Evolutionary conservation across 1,140 invertebrate genomes (phyloP).

Genomic region (Trissolcus basalis): DNA sequence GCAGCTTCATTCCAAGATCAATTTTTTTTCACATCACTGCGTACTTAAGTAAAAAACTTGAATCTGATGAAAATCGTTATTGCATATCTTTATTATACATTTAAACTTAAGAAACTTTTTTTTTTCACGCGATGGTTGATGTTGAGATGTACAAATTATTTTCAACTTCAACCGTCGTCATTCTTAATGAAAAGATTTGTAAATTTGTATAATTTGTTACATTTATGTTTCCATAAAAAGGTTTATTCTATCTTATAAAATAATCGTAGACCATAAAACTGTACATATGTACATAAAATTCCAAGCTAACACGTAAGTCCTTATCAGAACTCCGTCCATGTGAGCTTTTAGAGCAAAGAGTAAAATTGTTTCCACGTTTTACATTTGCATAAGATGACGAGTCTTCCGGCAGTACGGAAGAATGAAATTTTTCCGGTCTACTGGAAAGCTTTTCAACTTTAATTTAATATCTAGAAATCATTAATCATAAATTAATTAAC

Average conservation of each 20-base stretch:
- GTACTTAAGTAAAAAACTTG: no score
- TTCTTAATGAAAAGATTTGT: constrained; percentile 11
- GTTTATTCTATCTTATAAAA: constrained; percentile 5
- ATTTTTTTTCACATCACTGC: no score
- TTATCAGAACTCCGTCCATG: constrained; percentile 71
- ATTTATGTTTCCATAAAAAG: constrained; percentile 20
- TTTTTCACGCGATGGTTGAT: no score
- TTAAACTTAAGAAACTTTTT: neutral
- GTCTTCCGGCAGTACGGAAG: no score
- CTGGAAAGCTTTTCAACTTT: constrained; percentile 4
- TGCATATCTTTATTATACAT: no score
- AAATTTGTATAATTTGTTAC: constrained; percentile 27
- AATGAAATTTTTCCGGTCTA: neutral
- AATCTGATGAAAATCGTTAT: no score
- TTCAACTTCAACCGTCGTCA: neutral
- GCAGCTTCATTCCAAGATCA: no score
- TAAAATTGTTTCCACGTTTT: constrained; percentile 8
- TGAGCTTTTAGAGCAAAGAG: constrained; percentile 65
- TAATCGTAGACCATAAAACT: neutral
- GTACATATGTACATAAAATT: constrained; percentile 41
- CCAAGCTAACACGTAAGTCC: constrained; percentile 28
- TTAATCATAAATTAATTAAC: no score
- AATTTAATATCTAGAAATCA: neutral
- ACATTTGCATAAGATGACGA: constrained; percentile 62
- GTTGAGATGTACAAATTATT: constrained; percentile 2